Conservation (phyloP, 1,140 invertebrate species). For the Trichonephila inaurata region DNA sequence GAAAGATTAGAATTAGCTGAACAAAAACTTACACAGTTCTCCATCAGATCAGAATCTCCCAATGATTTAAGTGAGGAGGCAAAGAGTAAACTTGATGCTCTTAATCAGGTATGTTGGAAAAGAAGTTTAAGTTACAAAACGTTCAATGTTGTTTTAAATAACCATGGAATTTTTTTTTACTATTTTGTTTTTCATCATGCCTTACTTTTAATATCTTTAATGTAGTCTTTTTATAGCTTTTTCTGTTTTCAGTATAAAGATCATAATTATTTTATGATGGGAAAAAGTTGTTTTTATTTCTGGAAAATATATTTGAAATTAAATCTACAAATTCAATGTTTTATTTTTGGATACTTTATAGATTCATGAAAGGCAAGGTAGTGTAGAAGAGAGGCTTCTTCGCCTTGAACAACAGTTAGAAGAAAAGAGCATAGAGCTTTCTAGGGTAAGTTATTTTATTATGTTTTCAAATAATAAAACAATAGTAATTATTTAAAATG, state of each 20-base stretch:
- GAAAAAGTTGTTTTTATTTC: too few species aligned
- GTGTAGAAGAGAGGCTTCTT: slow-evolving; percentile 96
- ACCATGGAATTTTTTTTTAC: too few species aligned
- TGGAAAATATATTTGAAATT: too few species aligned
- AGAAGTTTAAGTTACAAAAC: not conserved
- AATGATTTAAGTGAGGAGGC: slow-evolving; percentile 82
- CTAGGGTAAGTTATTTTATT: slow-evolving; percentile 79
- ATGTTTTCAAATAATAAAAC: not conserved
- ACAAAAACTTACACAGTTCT: slow-evolving; percentile 92
- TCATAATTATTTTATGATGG: not conserved
- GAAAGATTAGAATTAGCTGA: slow-evolving; percentile 98
- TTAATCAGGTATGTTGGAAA: slow-evolving; percentile 89
- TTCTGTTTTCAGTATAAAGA: not conserved
- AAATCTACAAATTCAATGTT: not conserved
- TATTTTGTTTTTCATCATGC: not conserved
- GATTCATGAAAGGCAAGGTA: slow-evolving; percentile 91
- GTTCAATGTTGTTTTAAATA: not conserved
- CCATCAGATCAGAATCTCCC: slow-evolving; percentile 92
- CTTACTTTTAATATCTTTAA: not conserved
- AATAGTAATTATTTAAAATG: not conserved
- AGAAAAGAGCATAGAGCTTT: slow-evolving; percentile 96
- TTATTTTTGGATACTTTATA: not conserved
- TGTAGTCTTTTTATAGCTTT: not conserved
- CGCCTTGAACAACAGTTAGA: slow-evolving; percentile 95
- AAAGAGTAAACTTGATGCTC: slow-evolving; percentile 85